These are phyloP conservation scores for Arge pagana DNA, from an alignment of 2,888 invertebrate species.

Conservation along the genomic window DNA sequence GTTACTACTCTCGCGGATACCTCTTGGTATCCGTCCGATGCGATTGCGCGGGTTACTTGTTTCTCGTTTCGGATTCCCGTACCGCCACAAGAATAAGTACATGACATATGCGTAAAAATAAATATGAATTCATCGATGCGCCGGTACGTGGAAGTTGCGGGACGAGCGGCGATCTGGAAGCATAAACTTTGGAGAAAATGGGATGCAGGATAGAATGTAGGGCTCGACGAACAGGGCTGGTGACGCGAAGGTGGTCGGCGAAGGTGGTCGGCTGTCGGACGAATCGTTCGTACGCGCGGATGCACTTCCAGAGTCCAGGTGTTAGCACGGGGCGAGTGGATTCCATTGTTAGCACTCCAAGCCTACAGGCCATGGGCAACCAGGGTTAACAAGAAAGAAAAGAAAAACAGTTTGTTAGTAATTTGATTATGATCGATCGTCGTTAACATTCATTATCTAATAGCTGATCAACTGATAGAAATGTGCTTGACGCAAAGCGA, in stretches of 20 bases:
- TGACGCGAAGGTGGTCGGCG: constrained; percentile 57
- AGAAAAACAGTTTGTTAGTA: constrained; percentile 75
- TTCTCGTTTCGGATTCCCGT: no score
- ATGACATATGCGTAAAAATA: background rate
- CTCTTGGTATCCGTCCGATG: no score
- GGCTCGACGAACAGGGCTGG: constrained; percentile 55
- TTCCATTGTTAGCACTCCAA: constrained; percentile 74
- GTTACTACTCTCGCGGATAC: no score
- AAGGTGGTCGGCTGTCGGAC: constrained; percentile 51
- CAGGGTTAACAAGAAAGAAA: constrained; percentile 70
- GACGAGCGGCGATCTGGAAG: background rate
- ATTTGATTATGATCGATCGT: constrained; percentile 49
- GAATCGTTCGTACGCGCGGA: constrained; percentile 54
- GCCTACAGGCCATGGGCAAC: constrained; percentile 68
- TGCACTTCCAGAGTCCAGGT: constrained; percentile 58
- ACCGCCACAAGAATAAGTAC: background rate
- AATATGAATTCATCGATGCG: constrained; percentile 4
- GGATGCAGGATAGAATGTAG: constrained; percentile 46
- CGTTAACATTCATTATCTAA: constrained; percentile 44
- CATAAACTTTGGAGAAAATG: constrained; percentile 24
- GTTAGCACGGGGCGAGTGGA: constrained; percentile 59
- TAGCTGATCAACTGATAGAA: constrained; percentile 51
- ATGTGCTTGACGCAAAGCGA: constrained; percentile 51
- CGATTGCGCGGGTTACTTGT: no score
- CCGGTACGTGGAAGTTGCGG: background rate